These are phyloP conservation scores for Hyperoplus immaculatus DNA, from an alignment of 2,797 vertebrate species.

Conservation along the genomic window DNA sequence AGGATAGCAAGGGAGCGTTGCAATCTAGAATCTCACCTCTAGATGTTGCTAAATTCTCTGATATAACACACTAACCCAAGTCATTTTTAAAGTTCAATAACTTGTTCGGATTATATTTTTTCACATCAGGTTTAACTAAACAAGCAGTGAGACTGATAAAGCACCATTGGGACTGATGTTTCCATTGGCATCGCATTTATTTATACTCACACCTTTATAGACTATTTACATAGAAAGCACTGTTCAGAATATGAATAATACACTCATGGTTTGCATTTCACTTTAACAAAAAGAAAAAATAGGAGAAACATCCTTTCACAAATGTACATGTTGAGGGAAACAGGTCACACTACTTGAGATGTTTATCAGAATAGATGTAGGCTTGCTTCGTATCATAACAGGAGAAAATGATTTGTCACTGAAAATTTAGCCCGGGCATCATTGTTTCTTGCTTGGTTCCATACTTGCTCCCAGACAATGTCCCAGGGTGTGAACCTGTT, in stretches of 20 bases:
- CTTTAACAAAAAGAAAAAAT: conserved; percentile 11
- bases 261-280: conserved; percentile 49
- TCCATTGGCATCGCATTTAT: conserved; percentile 76
- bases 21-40: no score
- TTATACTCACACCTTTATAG: conserved; percentile 76
- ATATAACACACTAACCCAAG: no score
- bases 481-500: not conserved
- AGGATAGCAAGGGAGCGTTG: no score
- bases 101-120: not conserved
- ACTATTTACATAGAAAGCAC: conserved; percentile 79
- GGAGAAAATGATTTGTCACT: not conserved
- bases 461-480: conserved; percentile 6
- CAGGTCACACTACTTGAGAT: conserved; percentile 7
- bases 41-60: no score
- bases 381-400: conserved; percentile 1
- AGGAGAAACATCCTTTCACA: not conserved
- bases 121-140: not conserved
- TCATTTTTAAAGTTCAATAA: not conserved
- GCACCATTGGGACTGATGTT: conserved; percentile 5
- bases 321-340: conserved; percentile 32
- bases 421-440: not conserved
- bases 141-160: not conserved
- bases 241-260: conserved; percentile 56
- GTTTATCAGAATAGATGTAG: not conserved
- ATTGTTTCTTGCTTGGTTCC: conserved; percentile 1